Evolutionary conservation across 53 echinoderm and acorn worm species (phyloP).

Genomic region (Henricia sp.): DNA sequence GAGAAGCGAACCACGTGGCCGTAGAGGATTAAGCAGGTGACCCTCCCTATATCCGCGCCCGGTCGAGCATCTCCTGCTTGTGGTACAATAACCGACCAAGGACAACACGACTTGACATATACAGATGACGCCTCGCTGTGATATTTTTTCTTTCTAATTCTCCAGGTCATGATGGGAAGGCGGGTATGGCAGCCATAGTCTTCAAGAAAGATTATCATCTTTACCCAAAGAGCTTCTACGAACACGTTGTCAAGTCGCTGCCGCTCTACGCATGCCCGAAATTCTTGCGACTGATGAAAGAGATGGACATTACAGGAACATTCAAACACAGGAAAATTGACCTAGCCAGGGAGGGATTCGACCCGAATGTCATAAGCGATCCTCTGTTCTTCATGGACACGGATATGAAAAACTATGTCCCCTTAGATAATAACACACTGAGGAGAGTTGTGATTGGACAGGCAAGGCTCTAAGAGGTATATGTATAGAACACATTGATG

Average conservation of each 20-base stretch:
- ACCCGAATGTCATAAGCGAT: slow-evolving; percentile 59
- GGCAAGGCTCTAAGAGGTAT: background rate
- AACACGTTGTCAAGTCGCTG: slow-evolving; percentile 51
- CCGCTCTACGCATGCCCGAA: slow-evolving; percentile 71
- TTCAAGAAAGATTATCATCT: slow-evolving; percentile 20
- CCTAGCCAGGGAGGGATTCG: slow-evolving; percentile 77
- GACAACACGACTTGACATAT: too few relatives aligned
- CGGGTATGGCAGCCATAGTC: slow-evolving; percentile 78
- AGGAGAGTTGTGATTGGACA: background rate
- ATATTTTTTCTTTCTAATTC: background rate
- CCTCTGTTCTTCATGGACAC: slow-evolving; percentile 69
- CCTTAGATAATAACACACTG: background rate
- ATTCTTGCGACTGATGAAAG: slow-evolving; percentile 65
- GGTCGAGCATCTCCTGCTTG: too few relatives aligned
- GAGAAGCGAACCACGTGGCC: too few relatives aligned
- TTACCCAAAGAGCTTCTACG: slow-evolving; percentile 37
- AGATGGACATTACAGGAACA: slow-evolving; percentile 74
- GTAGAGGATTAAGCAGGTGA: too few relatives aligned
- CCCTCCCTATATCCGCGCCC: too few relatives aligned
- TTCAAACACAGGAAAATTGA: slow-evolving; percentile 84
- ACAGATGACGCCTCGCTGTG: background rate
- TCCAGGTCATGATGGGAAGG: slow-evolving; percentile 65
- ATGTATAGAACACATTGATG: too few relatives aligned
- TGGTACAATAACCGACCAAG: too few relatives aligned
- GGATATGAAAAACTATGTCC: slow-evolving; percentile 37